phyloP scores from a whole-genome alignment of 2,797 vertebrate species.

The Ptychobarbus kaznakovi region DNA sequence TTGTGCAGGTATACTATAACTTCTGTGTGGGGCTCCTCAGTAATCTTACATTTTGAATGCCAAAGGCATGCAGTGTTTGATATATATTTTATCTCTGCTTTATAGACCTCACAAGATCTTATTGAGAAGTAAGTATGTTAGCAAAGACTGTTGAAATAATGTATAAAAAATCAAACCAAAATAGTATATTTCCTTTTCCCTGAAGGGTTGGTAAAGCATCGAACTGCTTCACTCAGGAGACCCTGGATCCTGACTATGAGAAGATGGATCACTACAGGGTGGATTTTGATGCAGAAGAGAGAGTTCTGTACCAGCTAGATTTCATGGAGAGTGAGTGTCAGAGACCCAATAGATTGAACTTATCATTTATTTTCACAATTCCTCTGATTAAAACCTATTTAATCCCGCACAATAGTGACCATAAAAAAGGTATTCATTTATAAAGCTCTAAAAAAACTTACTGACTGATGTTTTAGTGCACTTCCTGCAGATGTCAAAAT shows the following conservation, averaged over 20 bases:
- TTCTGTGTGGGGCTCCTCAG: not conserved
- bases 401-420: too few relatives aligned
- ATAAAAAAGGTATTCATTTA: too few relatives aligned
- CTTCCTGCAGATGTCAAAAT: too few relatives aligned
- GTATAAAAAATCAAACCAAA: not conserved
- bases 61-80: not conserved
- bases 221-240: conserved; percentile 64
- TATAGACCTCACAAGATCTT: conserved; percentile 76
- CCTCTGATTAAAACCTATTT: not conserved
- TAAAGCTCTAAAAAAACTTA: too few relatives aligned
- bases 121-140: conserved; percentile 76
- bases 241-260: conserved; percentile 69
- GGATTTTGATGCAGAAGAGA: conserved; percentile 77
- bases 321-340: conserved; percentile 74
- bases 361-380: not conserved
- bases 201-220: conserved; percentile 71
- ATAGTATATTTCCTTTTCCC: conserved; percentile 10
- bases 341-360: not conserved
- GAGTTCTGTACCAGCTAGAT: conserved; percentile 73
- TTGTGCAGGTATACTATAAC: conserved; percentile 75
- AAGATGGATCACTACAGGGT: conserved; percentile 75
- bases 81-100: conserved; percentile 12
- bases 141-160: not conserved
- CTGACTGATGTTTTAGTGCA: too few relatives aligned
- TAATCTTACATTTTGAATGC: not conserved